Evolutionary conservation across 2,797 vertebrate species (phyloP), one percentile per base, ranked within the genome.

Genomic region (Setipinna tenuifilis): DNA sequence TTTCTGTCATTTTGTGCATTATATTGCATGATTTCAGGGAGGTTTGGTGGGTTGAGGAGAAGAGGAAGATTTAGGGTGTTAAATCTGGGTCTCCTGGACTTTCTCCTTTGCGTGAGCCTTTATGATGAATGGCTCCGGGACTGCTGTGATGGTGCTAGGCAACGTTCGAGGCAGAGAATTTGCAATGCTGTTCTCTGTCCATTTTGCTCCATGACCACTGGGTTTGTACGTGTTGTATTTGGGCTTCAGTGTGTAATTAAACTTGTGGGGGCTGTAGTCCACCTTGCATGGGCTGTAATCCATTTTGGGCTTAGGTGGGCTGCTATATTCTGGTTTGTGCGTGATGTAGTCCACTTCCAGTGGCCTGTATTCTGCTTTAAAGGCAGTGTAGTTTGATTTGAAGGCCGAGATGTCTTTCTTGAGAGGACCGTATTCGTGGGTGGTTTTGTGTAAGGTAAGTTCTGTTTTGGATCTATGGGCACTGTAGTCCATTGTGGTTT

Each of bases 21-120:
- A 96, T 98, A 97, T 98, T 97, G 97, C 97, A 96, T 97, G 96
- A 96, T 91, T 91, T 95, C 65, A 96, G 95, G 93, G 95, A 85
- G 89, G 86, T 81, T 12, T 61, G 87, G 57, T 83, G 88, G 61
- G 68, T 85, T 71, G 14, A 62, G 68, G 82, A 87, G 83, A 41
- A 84, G 62, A 84, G 44, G 86, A 84, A 85, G 87, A 84, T 85
- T 80, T 83, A 75, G 31, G 86, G 85, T 59, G 91, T 96, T 96
- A 99, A 93, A 99, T 99, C 94, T 99, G 98, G 91, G 98, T 99
- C 94, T 99, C 98, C 96, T 99, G 98, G 91, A 99, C 98, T 92
- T 98, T 99, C 90, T 99, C 98, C 97, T 99, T 99, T 91, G 96
- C 94, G 90, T 99, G 98, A 96, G 98, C 98, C 95, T 98, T 98